Percentiles rank a stretch among this genome's conserved stretches.
Evolutionary conservation across 2,797 vertebrate species (phyloP).

Genomic region (Melanotaenia trifasciata): DNA sequence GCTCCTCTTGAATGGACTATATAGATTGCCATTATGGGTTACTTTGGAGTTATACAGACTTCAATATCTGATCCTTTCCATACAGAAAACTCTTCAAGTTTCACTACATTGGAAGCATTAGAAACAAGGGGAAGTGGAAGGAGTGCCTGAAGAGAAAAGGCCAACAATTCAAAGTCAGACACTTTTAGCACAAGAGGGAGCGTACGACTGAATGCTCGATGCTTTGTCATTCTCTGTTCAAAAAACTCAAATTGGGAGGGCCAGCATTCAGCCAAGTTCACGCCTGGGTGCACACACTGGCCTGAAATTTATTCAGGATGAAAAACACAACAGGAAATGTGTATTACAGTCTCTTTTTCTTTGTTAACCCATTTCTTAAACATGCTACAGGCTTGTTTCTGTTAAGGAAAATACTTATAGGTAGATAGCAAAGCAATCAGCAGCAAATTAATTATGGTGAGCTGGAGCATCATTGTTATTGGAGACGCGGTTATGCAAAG

Average conservation of each 20-base stretch:
- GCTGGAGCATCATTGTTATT: conserved; percentile 67
- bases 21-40: neutral
- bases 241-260: conserved; percentile 34
- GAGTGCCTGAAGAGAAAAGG: conserved; percentile 4
- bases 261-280: conserved; percentile 65
- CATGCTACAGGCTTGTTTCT: conserved; percentile 17
- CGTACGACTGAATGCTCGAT: conserved; percentile 35
- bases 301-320: conserved; percentile 50
- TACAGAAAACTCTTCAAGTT: conserved; percentile 30
- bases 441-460: conserved; percentile 57
- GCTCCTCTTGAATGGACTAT: conserved; percentile 4
- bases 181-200: conserved; percentile 39
- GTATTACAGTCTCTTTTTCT: conserved; percentile 13
- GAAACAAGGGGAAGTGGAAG: conserved; percentile 21
- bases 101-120: conserved; percentile 40
- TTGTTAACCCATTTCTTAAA: conserved; percentile 14
- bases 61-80: conserved; percentile 17
- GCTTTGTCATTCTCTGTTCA: conserved; percentile 48
- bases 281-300: conserved; percentile 61
- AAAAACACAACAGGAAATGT: conserved; percentile 54
- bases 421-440: conserved; percentile 49
- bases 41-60: neutral
- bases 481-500: conserved; percentile 48
- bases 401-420: conserved; percentile 20
- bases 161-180: conserved; percentile 30